phyloP scores from a whole-genome alignment of 2,113 vertebrate genomes.

The Phocoena sinus region DNA sequence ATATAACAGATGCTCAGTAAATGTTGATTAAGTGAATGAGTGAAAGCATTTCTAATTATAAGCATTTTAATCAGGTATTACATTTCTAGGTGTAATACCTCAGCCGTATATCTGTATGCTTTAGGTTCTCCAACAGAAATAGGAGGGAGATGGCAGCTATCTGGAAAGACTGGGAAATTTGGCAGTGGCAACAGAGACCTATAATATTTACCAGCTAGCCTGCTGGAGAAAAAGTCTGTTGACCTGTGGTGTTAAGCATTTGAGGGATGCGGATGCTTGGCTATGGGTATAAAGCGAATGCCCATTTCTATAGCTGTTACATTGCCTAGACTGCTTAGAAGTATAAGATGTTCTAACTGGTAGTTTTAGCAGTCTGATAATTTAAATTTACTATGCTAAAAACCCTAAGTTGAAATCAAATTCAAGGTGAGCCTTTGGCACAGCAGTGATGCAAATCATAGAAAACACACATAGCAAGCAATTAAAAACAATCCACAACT shows the following conservation, averaged over 20 bases:
- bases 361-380: neutral
- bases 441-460: neutral
- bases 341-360: neutral
- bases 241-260: neutral
- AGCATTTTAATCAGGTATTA: neutral
- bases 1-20: neutral
- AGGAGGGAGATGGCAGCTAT: neutral
- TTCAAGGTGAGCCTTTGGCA: neutral
- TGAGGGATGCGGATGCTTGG: neutral
- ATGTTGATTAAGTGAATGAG: neutral
- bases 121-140: neutral
- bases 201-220: neutral
- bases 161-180: neutral
- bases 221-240: neutral
- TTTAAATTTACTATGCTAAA: slow-evolving; percentile 36
- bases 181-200: neutral
- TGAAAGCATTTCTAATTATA: neutral
- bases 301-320: neutral
- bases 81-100: neutral
- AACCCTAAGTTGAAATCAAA: slow-evolving; percentile 6
- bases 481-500: neutral
- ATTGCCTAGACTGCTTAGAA: neutral
- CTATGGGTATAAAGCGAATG: neutral
- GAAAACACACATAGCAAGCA: neutral
- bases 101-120: neutral